phyloP scores from a whole-genome alignment of 2,888 invertebrate genomes.

The Dasysyrphus albostriatus region DNA sequence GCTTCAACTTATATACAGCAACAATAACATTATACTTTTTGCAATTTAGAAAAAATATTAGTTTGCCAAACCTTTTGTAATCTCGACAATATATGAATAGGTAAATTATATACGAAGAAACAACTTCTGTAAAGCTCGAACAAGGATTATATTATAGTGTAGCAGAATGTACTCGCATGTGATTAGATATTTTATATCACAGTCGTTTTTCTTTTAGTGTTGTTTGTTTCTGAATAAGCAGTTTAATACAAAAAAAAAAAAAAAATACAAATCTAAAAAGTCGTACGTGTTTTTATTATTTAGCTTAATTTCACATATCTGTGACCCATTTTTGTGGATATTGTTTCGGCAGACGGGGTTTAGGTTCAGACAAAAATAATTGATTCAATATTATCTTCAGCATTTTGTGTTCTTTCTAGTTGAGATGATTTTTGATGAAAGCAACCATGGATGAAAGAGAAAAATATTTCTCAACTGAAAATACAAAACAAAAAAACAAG shows the following conservation, averaged over 20 bases:
- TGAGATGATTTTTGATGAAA: background rate
- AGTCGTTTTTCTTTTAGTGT: background rate
- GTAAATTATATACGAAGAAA: background rate
- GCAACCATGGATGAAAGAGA: background rate
- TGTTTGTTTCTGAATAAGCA: background rate
- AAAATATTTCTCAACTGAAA: background rate
- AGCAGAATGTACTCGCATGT: background rate
- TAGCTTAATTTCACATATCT: background rate
- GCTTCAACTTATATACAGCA: background rate
- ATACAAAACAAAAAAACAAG: too few species aligned
- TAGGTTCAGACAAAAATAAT: background rate
- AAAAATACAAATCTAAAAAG: slow-evolving; percentile 6
- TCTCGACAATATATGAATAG: background rate
- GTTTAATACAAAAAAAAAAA: slow-evolving; percentile 9
- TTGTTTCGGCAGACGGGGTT: slow-evolving; percentile 7
- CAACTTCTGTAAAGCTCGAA: background rate
- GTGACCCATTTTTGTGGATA: background rate
- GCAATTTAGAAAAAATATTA: background rate
- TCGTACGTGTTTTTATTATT: background rate
- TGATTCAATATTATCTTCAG: background rate
- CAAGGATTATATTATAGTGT: background rate
- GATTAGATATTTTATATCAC: background rate
- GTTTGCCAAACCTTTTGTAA: background rate
- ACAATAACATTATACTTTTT: background rate
- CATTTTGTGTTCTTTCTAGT: background rate